Conservation (phyloP, 2,888 invertebrate species). For the Hemistola chrysoprasaria region DNA sequence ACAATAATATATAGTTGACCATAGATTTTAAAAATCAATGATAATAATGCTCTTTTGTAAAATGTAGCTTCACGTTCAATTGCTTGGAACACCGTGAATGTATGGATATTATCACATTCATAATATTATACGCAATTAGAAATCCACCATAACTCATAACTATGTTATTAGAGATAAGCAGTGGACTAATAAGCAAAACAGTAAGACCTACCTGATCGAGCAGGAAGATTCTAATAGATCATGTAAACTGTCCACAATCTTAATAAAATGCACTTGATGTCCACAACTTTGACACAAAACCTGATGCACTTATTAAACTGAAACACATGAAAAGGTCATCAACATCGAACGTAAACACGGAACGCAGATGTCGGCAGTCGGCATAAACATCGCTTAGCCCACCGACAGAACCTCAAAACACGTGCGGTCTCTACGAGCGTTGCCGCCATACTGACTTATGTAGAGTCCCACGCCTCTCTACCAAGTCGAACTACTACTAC, state of each 20-base stretch:
- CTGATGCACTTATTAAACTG: constrained; percentile 37
- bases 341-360: constrained; percentile 37
- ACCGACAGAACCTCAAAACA: constrained; percentile 30
- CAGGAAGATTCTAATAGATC: constrained; percentile 4
- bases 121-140: too few relatives aligned
- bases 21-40: too few relatives aligned
- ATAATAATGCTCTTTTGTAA: too few relatives aligned
- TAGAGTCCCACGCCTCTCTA: constrained; percentile 29
- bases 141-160: too few relatives aligned
- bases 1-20: too few relatives aligned
- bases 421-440: constrained; percentile 50
- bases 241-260: constrained; percentile 2
- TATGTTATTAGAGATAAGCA: too few relatives aligned
- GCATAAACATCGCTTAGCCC: constrained; percentile 49
- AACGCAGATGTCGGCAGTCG: constrained; percentile 39
- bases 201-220: constrained; percentile 12
- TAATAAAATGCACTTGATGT: constrained; percentile 18
- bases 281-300: constrained; percentile 16
- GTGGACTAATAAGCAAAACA: too few relatives aligned
- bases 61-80: too few relatives aligned
- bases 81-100: too few relatives aligned
- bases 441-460: constrained; percentile 58
- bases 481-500: constrained; percentile 23
- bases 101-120: too few relatives aligned
- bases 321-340: constrained; percentile 52